Conservation (phyloP, 2,113 vertebrate species). For the Hirundichthys speculiger region DNA sequence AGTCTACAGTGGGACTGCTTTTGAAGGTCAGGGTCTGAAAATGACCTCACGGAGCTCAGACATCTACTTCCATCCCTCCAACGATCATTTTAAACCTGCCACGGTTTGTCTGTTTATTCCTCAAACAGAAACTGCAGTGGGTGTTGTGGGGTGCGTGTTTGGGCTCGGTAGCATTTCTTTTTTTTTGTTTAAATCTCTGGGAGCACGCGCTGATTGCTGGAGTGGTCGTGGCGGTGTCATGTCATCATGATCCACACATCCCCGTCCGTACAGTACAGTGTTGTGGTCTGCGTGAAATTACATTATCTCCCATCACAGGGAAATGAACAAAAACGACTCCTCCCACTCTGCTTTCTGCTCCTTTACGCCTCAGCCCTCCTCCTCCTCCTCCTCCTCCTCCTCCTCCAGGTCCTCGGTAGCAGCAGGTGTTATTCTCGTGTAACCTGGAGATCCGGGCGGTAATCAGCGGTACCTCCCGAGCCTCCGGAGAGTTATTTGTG, state of each 20-base stretch:
- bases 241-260: slow-evolving; percentile 1
- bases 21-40: too few species aligned
- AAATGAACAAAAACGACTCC: slow-evolving; percentile 60
- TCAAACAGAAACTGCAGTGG: too few species aligned
- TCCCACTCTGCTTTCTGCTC: slow-evolving; percentile 57
- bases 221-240: not conserved
- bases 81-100: too few species aligned
- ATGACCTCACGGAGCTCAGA: too few species aligned
- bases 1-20: too few species aligned
- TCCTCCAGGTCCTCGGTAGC: slow-evolving; percentile 53
- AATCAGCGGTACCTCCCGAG: slow-evolving; percentile 60
- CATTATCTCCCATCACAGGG: slow-evolving; percentile 72
- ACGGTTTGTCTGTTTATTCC: too few species aligned
- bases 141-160: too few species aligned
- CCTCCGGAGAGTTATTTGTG: slow-evolving; percentile 54
- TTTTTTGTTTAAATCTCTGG: not conserved
- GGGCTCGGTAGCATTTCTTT: not conserved
- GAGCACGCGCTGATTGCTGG: too few species aligned
- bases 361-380: slow-evolving; percentile 14
- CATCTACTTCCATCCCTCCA: too few species aligned
- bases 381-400: not conserved
- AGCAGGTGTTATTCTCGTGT: slow-evolving; percentile 81
- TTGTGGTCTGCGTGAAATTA: slow-evolving; percentile 59
- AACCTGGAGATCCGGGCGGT: slow-evolving; percentile 72
- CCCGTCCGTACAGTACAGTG: slow-evolving; percentile 45